Evolutionary conservation across 2,797 vertebrate species (phyloP), one percentile per base, ranked within the genome.

Genomic region (Gallirallus australis): DNA sequence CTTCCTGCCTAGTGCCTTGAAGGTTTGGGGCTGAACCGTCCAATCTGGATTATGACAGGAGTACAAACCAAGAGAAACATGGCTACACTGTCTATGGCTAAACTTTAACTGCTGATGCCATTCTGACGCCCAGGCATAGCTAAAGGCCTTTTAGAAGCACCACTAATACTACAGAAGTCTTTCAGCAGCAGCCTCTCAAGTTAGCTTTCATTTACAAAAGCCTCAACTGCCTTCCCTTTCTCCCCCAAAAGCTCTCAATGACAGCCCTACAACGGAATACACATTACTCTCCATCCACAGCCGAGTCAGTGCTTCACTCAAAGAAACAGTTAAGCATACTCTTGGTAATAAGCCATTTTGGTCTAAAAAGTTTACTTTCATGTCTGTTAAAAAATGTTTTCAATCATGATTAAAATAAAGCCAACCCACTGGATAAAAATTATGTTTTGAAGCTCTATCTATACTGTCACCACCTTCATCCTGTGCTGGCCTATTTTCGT

Each of bases 401-500:
- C 15, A 94, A 93, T 64, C 84, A 61, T 11, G 28, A 85, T 91
- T 89, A 92, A 85, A 94, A 59, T 84, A 76, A 86, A 82, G 39
- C 61, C 27, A 94, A 83, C 40, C 11, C 50, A 86, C 3, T 71
- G 50, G n/a, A 45, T 90, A 64, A 78, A 88, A 91, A 78, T 39
- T 12, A 61, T 19, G 27, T 83, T 88, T 39, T 83, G 65, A 61
- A 93, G 82, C 79, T 90, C 93, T 90, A 68, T 68, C 93, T 90
- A 68, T 68, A 61, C 9, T 87, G 57, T 77, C 7, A 0, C 85
- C 91, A 89, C 37, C 45, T 77, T 89, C 94, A 94, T 86, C 90
- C 76, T 71, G 15, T 71, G 50, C 40, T 94, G 85, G 79, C 72
- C 91, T 97, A 54, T 88, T 95, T 83, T 61, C 94, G 40, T 25